phyloP scores from a whole-genome alignment of 2,888 invertebrate species.

The Cephalotes varians region DNA sequence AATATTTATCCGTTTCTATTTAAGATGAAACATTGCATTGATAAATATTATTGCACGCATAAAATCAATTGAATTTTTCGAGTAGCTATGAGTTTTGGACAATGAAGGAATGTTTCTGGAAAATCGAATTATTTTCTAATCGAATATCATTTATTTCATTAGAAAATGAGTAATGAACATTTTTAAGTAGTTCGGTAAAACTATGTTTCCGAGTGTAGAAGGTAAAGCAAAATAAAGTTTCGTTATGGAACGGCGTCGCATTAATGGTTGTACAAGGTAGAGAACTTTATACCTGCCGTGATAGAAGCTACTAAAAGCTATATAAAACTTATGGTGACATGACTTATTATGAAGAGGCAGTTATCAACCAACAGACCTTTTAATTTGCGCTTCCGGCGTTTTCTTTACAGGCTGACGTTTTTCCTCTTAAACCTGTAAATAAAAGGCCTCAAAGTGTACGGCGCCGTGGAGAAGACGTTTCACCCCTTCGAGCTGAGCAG shows the following conservation, averaged over 20 bases:
- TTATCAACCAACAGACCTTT: constrained; percentile 30
- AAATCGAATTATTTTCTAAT: background rate
- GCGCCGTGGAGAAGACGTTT: constrained; percentile 89
- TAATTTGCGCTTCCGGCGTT: constrained; percentile 57
- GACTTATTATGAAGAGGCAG: constrained; percentile 23
- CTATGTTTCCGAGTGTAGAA: background rate
- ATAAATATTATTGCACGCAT: background rate
- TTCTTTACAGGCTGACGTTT: constrained; percentile 87
- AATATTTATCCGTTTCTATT: background rate
- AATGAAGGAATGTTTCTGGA: background rate
- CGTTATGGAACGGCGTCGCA: constrained; percentile 58
- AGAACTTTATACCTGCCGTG: constrained; percentile 84
- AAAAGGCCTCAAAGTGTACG: constrained; percentile 90
- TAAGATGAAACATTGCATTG: background rate
- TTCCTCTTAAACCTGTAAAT: constrained; percentile 85
- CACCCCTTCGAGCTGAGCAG: constrained; percentile 89
- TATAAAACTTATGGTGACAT: constrained; percentile 75
- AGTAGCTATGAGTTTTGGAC: background rate
- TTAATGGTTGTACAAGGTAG: constrained; percentile 80
- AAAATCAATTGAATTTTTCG: background rate
- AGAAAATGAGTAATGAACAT: background rate
- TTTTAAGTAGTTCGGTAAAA: constrained; percentile 16
- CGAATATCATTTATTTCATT: constrained; percentile 4
- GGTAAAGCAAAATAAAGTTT: constrained; percentile 12
- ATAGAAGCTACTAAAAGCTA: constrained; percentile 76